A percentile compares a stretch with the other conserved stretches of the same genome.
Evolutionary conservation across 2,888 invertebrate species (phyloP).

Genomic region (Trilocha varians): DNA sequence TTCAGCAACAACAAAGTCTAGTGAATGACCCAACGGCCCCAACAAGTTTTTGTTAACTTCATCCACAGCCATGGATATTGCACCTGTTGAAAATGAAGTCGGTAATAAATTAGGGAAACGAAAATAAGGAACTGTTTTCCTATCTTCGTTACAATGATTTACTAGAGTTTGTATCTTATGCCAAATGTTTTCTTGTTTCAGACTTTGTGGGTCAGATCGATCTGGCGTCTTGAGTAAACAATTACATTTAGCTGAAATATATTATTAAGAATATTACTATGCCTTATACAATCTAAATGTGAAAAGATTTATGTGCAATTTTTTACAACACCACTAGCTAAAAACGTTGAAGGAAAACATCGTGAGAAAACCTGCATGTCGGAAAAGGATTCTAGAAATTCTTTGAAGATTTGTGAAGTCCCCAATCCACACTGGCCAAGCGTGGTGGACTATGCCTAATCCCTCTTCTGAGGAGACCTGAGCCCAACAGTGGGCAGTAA

Average conservation of each 20-base stretch:
- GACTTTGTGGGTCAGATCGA: conserved; percentile 26
- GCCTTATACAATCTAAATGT: too few relatives aligned
- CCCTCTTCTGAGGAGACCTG: too few relatives aligned
- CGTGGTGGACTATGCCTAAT: too few relatives aligned
- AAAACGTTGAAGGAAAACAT: too few relatives aligned
- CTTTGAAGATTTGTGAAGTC: too few relatives aligned
- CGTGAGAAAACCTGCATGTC: too few relatives aligned
- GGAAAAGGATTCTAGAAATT: too few relatives aligned
- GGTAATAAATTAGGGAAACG: background rate
- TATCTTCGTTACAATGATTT: conserved; percentile 12
- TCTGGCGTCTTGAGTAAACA: conserved; percentile 14
- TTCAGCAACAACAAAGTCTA: conserved; percentile 89
- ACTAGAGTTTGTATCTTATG: conserved; percentile 19
- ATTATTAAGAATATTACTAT: too few relatives aligned
- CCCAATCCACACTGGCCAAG: too few relatives aligned
- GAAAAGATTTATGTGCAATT: background rate
- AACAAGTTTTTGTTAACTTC: conserved; percentile 81
- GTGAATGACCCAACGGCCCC: conserved; percentile 77
- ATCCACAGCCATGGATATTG: conserved; percentile 88
- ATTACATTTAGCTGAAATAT: background rate
- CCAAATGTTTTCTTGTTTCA: conserved; percentile 31
- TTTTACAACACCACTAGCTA: too few relatives aligned
- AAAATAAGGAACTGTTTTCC: background rate
- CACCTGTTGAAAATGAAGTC: conserved; percentile 71
- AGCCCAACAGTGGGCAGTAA: too few relatives aligned